These are phyloP conservation scores for Watsonalla binaria DNA, from an alignment of 2,888 invertebrate genomes.

Conservation along the genomic window DNA sequence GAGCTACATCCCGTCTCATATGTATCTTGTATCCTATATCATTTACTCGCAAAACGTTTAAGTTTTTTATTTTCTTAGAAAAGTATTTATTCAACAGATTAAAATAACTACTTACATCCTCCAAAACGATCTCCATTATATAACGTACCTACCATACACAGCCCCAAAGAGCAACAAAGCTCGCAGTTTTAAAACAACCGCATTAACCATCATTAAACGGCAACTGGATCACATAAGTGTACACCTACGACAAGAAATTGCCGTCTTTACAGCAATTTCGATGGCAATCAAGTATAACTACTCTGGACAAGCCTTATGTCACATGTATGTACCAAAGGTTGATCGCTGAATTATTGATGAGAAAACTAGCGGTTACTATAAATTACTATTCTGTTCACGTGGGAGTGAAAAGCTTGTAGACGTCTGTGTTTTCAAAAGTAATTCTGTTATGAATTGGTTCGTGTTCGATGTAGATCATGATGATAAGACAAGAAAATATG, in stretches of 20 bases:
- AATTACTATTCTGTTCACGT: conserved; percentile 12
- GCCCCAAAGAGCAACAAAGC: background rate
- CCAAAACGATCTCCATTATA: too few relatives aligned
- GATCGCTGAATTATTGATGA: conserved; percentile 46
- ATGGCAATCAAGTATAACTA: conserved; percentile 40
- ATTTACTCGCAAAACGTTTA: too few relatives aligned
- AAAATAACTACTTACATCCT: too few relatives aligned
- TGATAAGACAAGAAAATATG: too few relatives aligned
- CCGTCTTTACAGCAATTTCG: conserved; percentile 10
- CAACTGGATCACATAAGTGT: conserved; percentile 25
- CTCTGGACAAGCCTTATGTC: conserved; percentile 36
- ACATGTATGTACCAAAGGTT: conserved; percentile 36
- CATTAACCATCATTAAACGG: conserved; percentile 24
- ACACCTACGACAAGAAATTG: conserved; percentile 12
- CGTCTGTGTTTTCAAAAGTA: background rate
- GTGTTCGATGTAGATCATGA: background rate
- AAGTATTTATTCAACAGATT: too few relatives aligned
- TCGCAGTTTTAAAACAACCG: conserved; percentile 10
- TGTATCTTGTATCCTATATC: too few relatives aligned
- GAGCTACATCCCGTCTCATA: too few relatives aligned
- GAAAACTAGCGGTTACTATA: conserved; percentile 16
- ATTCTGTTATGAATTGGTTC: background rate
- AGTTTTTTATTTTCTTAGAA: too few relatives aligned
- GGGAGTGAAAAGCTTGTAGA: conserved; percentile 9
- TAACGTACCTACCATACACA: background rate